Evolutionary conservation across 2,113 vertebrate species (phyloP), one percentile per base, ranked within the genome.

Genomic region (Archocentrus centrarchus): DNA sequence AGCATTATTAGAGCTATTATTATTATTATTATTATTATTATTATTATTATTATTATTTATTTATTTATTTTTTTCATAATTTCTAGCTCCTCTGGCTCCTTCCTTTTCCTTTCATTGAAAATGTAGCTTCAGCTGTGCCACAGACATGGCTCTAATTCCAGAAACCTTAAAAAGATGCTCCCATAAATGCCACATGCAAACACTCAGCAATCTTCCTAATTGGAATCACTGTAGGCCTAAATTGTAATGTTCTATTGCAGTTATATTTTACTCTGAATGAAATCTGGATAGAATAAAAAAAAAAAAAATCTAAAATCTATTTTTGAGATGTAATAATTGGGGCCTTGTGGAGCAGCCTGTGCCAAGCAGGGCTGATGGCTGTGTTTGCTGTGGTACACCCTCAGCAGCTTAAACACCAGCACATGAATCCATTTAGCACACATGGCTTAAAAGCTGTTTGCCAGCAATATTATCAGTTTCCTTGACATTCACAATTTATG

Each of bases 321-420:
- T 75, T 62, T 58, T 68, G 41, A 57, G 73, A 62, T 76, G 53
- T 17, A 10, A 44, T 27, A 82, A 59, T 20, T 9, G 27, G 32
- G 92, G 88, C 82, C 89, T 92, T 88, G 47, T 75, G 80, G 47
- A 80, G 55, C 75, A 73, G 68, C 78, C 83, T 90, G 53, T 88
- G 84, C 86, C 22, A 77, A 78, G 77, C 3, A 63, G 47, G 62
- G 62, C 78, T 84, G 80, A 44, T 73, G 53, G 64, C 41, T 59
- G 47, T 73, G 60, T 86, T 80, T 83, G 79, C 79, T 64, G 10
- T 66, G 66, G 11, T 68, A 3, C 76, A 77, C 55, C 47, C 59
- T 73, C 68, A 80, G 75, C 79, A 81, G 84, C 41, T 91, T 83
- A 76, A 81, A 88, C 70, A 83, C 55, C 68, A 80, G 70, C 82